phyloP scores from a whole-genome alignment of 2,113 vertebrate species.

The Apteryx mantelli region DNA sequence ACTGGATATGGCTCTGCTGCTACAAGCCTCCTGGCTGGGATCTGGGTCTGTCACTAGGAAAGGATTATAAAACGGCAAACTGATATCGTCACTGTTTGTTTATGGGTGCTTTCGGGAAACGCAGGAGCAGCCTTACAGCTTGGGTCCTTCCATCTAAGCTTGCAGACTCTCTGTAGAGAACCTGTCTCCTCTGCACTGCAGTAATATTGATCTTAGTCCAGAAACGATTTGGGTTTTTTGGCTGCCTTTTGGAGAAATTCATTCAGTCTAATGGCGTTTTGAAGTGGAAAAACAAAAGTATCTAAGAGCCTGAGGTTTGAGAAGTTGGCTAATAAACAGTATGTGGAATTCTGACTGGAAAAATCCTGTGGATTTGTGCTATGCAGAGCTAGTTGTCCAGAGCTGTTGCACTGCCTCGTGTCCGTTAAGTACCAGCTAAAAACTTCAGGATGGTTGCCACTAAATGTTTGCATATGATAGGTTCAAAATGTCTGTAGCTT shows the following conservation, averaged over 20 bases:
- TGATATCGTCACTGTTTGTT: neutral
- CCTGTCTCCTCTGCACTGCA: slow-evolving; percentile 15
- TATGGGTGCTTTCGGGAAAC: neutral
- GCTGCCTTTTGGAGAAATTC: slow-evolving; percentile 8
- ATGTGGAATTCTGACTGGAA: slow-evolving; percentile 52
- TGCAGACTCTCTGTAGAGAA: neutral
- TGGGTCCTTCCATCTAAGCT: neutral
- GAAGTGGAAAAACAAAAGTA: slow-evolving; percentile 50
- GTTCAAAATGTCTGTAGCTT: neutral
- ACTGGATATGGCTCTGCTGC: neutral
- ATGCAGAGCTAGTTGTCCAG: neutral
- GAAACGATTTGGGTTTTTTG: neutral
- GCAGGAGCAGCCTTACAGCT: accelerated
- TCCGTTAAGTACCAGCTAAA: neutral
- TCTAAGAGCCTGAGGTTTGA: slow-evolving; percentile 24
- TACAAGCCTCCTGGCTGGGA: neutral
- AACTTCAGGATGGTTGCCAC: neutral
- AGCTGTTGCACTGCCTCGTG: neutral
- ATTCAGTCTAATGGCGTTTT: slow-evolving; percentile 30
- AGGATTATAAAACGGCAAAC: neutral
- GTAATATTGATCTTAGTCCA: slow-evolving; percentile 23
- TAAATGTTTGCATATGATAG: neutral
- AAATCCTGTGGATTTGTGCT: slow-evolving; percentile 24
- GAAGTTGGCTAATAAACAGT: neutral
- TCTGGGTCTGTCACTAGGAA: neutral